Conservation (phyloP, 2,888 invertebrate species). For the Silvanus unidentatus region DNA sequence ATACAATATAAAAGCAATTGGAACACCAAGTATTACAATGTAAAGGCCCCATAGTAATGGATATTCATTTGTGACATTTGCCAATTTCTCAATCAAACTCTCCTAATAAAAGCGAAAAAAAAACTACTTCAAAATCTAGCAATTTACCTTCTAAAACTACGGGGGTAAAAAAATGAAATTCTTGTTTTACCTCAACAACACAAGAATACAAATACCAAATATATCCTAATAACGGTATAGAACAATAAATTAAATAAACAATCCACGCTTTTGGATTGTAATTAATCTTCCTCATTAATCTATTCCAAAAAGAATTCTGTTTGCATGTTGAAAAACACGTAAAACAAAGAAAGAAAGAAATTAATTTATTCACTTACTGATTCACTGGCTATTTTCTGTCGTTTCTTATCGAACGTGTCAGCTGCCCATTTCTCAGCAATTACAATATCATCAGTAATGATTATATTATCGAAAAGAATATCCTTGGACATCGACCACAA, state of each 20-base stretch:
- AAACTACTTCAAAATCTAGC: slow-evolving; percentile 9
- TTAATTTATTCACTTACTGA: slow-evolving; percentile 55
- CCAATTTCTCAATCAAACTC: slow-evolving; percentile 67
- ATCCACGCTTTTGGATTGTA: slow-evolving; percentile 79
- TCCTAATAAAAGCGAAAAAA: slow-evolving; percentile 56
- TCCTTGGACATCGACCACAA: slow-evolving; percentile 97
- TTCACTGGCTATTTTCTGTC: slow-evolving; percentile 70
- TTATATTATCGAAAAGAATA: slow-evolving; percentile 92
- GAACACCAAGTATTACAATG: slow-evolving; percentile 69
- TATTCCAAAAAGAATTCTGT: slow-evolving; percentile 55
- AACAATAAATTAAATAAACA: slow-evolving; percentile 69
- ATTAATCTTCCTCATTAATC: slow-evolving; percentile 66
- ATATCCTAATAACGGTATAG: slow-evolving; percentile 65
- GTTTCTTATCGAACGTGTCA: slow-evolving; percentile 79
- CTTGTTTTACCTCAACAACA: slow-evolving; percentile 66
- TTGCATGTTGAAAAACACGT: no score
- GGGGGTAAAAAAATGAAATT: no score
- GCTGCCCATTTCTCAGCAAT: slow-evolving; percentile 76
- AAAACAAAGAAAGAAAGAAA: no score
- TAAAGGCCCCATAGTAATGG: slow-evolving; percentile 90
- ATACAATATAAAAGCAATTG: slow-evolving; percentile 74
- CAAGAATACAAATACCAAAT: slow-evolving; percentile 61
- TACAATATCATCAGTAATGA: slow-evolving; percentile 76
- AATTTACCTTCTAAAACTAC: no score
- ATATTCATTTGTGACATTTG: slow-evolving; percentile 72